phyloP scores from a whole-genome alignment of 2,113 vertebrate genomes.

The Rhinoptilus africanus region DNA sequence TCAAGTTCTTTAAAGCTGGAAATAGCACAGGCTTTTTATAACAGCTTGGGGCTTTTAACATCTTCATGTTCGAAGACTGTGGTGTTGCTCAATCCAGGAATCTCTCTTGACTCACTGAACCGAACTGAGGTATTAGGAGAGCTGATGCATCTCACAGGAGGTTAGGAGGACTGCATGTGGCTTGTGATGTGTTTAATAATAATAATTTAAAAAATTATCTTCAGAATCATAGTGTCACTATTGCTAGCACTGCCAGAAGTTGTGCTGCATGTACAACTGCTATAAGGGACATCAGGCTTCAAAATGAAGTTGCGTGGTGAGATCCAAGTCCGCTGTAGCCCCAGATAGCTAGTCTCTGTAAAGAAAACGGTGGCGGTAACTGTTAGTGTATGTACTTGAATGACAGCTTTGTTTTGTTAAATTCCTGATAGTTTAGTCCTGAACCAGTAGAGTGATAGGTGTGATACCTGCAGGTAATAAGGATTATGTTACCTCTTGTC shows the following conservation, averaged over 20 bases:
- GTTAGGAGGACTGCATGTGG: not conserved
- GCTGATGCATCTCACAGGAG: not conserved
- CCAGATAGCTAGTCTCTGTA: not conserved
- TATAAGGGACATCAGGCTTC: not conserved
- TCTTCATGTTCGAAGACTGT: not conserved
- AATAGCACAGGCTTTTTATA: not conserved
- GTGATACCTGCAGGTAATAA: not conserved
- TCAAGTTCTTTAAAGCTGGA: not conserved
- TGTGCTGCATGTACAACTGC: not conserved
- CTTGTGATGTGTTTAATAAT: not conserved
- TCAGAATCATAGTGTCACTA: not conserved
- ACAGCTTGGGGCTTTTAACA: not conserved
- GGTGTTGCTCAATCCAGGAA: not conserved
- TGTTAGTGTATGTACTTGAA: not conserved
- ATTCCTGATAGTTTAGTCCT: not conserved
- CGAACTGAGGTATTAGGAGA: not conserved
- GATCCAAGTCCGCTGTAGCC: not conserved
- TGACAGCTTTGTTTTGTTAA: not conserved
- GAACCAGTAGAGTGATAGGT: not conserved
- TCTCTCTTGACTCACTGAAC: not conserved
- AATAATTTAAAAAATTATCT: not conserved
- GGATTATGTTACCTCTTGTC: not conserved
- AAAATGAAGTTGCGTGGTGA: accelerated
- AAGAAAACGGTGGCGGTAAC: not conserved
- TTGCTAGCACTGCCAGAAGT: not conserved